These are phyloP conservation scores for Solenopsis invicta DNA, from an alignment of 1,140 invertebrate genomes.

Conservation along the genomic window DNA sequence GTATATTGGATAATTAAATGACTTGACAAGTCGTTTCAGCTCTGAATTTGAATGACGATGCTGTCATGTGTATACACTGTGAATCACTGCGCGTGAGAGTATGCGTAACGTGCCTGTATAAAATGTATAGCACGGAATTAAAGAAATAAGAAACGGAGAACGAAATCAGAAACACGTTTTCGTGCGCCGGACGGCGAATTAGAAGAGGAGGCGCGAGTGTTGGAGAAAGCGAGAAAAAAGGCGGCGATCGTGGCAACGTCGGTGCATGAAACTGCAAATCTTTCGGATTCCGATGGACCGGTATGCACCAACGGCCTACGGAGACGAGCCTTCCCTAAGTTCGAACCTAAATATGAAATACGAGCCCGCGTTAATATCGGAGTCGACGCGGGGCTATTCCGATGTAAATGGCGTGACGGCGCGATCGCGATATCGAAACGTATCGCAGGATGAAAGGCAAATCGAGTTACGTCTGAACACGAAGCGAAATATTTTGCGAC, in stretches of 20 bases:
- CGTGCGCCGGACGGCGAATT: slow-evolving; percentile 45
- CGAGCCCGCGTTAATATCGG: slow-evolving; percentile 23
- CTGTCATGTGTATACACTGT: neutral
- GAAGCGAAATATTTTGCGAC: neutral
- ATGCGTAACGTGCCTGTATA: slow-evolving; percentile 13
- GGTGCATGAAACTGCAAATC: slow-evolving; percentile 79
- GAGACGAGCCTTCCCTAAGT: neutral
- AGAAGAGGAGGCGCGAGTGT: slow-evolving; percentile 43
- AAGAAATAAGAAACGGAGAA: neutral
- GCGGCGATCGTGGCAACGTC: slow-evolving; percentile 55
- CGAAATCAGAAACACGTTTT: slow-evolving; percentile 51
- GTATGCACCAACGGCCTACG: slow-evolving; percentile 50
- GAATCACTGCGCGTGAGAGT: slow-evolving; percentile 6
- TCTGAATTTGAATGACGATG: slow-evolving; percentile 30
- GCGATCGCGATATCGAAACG: slow-evolving; percentile 5
- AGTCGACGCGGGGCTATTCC: slow-evolving; percentile 8
- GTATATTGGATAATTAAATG: slow-evolving; percentile 34
- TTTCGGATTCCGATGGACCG: slow-evolving; percentile 75
- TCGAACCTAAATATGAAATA: slow-evolving; percentile 47
- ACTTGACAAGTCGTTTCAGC: slow-evolving; percentile 43
- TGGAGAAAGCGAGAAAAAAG: slow-evolving; percentile 63
- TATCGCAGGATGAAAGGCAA: slow-evolving; percentile 3
- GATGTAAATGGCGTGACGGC: slow-evolving; percentile 13
- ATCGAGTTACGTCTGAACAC: neutral
- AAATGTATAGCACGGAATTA: slow-evolving; percentile 53